Base-by-base conservation (phyloP, 2,888 invertebrate species). In the Athetis lepigone region DNA sequence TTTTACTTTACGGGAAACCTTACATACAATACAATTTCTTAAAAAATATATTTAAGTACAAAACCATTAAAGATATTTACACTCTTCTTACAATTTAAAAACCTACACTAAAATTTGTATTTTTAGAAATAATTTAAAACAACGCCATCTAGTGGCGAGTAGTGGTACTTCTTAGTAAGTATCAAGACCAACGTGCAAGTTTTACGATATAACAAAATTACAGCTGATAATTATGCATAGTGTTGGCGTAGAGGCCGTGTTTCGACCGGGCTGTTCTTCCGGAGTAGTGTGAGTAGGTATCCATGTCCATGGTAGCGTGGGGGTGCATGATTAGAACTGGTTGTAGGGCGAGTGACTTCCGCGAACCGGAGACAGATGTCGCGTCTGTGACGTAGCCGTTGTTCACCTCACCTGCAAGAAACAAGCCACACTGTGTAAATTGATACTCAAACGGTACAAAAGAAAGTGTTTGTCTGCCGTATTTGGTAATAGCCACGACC, bases 351-450 rank as follows among this genome's bases (percentile, higher is more conserved):
- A 98, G 94, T 0, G 98, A 98, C 89, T 98, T 98, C 58, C 98
- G 95, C 0, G 98, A 98, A 0, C 97, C 97, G 9, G 97, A 97
- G 54, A 98, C 96, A 75, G 98, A 98, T 74, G 97, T 97, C 25
- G 97, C 97, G 88, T 98, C 98, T 13, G 97, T 97, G 66, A 98
- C 96, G 90, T 97, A 98, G 7, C 97, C 98, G 82, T 97, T 97
- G 93, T 98, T 98, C 77, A 98, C 97, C 95, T 98, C 98, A 72
- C 98, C 98, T 98, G 92, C 61, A 95, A 89, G 54, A 27, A 62
- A 59, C 21, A 52, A 50, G 40, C n/a, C 36, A 56, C 50, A 37
- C 49, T 73, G 55, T 50, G 60, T 59, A 70, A 73, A 73, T 75
- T 61, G 57, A 75, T 46, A 57, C 37, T 33, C 57, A 54, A 74